Evolutionary conservation across 2,888 invertebrate species (phyloP), one percentile per base, ranked within the genome.

Genomic region (Pediacus dermestoides): DNA sequence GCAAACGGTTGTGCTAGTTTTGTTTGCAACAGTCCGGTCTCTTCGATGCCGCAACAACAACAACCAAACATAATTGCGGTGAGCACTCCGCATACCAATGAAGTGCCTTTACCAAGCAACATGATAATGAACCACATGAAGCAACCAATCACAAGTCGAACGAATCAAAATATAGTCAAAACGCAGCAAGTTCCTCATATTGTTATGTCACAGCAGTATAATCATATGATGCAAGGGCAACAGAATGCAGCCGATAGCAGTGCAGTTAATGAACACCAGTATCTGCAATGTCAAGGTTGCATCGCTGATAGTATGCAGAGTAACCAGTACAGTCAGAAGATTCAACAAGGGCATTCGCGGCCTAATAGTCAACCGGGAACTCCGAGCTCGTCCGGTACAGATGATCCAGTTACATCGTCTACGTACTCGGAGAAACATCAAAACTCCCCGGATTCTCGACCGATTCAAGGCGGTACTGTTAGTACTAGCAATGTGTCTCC

Each of bases 401-500:
- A 74, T 63, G 82, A 82, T 7, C 82, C 84, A 2, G 82, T 81
- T 7, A 83, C 84, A 4, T 83, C 84, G 7, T 81, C 82, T 8
- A 82, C 82, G 3, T 81, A 74, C 48, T 72, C 73, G 1, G 82
- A 82, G 21, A 73, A 80, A 47, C 70, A 68, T 33, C 67, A 71
- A 37, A 72, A 64, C 59, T 71, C 74, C 13, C 73, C 77, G 4
- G 85, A 84, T 53, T 75, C 76, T 15, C 75, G 84, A 53, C 88
- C 88, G 0, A 87, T 88, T 42, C 88, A 89, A 64, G 88, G 87
- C 3, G 88, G 88, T 0, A 83, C 88, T 1, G 85, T 89, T 6
- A 88, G 88, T 52, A 88, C 88, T 0, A 88, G 88, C 62, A 82
- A 86, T 55, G 85, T 85, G 22, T 83, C 86, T 30, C 82, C 85